phyloP scores from a whole-genome alignment of 2,113 vertebrate species.

The Arvicanthis niloticus region DNA sequence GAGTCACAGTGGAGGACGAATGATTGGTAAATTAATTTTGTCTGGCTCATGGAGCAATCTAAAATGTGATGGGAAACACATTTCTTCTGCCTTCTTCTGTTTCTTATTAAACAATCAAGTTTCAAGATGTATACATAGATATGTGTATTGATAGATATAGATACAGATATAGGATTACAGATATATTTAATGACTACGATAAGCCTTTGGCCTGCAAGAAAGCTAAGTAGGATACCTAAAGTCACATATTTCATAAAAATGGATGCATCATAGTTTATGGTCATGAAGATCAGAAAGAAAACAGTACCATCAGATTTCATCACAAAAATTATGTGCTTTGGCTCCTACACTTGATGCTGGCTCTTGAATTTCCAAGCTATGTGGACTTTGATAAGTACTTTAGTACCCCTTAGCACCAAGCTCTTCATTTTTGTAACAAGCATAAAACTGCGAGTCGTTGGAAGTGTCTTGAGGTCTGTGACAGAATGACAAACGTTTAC shows the following conservation, averaged over 20 bases:
- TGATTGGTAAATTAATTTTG: constrained; percentile 57
- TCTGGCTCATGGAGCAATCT: constrained; percentile 30
- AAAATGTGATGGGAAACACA: constrained; percentile 41
- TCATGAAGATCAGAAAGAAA: not conserved
- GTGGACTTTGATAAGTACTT: constrained; percentile 19
- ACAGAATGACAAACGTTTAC: not conserved
- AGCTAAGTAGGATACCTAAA: not conserved
- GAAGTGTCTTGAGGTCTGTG: not conserved
- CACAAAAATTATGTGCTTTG: not conserved
- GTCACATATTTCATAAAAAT: not conserved
- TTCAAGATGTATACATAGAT: not conserved
- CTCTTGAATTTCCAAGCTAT: not conserved
- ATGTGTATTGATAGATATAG: not conserved
- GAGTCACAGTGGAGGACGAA: not conserved
- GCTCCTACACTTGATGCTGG: not conserved
- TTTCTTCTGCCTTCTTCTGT: constrained; percentile 11
- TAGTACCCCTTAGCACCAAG: not conserved
- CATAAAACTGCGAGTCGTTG: not conserved
- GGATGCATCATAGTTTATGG: not conserved
- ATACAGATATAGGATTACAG: not conserved
- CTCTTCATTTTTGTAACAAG: not conserved
- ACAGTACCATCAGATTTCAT: not conserved
- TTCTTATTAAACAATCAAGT: constrained; percentile 57
- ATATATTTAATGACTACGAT: not conserved
- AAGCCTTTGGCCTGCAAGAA: constrained; percentile 20